phyloP scores from a whole-genome alignment of 30 jellyfish, hydroid and myxozoan genomes.

The Pseudorhiza aurosa region DNA sequence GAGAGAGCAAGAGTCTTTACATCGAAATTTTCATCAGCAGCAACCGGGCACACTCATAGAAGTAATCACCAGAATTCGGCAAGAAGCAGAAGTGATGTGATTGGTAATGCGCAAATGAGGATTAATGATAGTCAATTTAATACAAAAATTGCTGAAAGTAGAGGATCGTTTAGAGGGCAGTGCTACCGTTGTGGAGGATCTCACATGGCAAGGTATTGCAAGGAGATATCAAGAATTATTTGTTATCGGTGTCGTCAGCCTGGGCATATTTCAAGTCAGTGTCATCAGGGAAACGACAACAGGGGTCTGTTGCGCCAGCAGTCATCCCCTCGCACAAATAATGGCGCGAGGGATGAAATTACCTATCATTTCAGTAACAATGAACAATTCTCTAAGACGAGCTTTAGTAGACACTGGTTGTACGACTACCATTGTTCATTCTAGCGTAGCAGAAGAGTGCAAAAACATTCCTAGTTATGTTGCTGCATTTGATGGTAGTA shows the following conservation, averaged over 20 bases:
- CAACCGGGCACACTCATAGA: too few species aligned
- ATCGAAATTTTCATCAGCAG: too few species aligned
- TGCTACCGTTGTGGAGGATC: neutral
- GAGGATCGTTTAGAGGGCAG: neutral
- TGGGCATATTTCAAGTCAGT: neutral
- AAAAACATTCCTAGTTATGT: neutral
- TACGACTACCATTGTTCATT: slow-evolving; percentile 1
- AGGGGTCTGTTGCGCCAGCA: slow-evolving; percentile 10
- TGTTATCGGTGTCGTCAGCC: slow-evolving; percentile 13
- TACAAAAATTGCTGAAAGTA: too few species aligned
- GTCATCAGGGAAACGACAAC: slow-evolving; percentile 11
- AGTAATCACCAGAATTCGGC: too few species aligned
- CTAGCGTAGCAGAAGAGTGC: neutral
- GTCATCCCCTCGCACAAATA: neutral
- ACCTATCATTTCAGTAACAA: neutral
- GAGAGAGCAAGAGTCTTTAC: too few species aligned
- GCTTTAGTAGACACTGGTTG: slow-evolving; percentile 1
- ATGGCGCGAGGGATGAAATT: neutral
- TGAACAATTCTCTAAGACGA: neutral
- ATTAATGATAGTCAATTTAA: too few species aligned
- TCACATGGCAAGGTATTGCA: neutral
- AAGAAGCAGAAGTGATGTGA: too few species aligned
- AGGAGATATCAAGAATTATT: neutral
- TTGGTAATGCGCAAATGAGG: too few species aligned
- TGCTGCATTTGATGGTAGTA: neutral